Conservation (phyloP, 2,888 invertebrate species). For the Cephus rjabovi region DNA sequence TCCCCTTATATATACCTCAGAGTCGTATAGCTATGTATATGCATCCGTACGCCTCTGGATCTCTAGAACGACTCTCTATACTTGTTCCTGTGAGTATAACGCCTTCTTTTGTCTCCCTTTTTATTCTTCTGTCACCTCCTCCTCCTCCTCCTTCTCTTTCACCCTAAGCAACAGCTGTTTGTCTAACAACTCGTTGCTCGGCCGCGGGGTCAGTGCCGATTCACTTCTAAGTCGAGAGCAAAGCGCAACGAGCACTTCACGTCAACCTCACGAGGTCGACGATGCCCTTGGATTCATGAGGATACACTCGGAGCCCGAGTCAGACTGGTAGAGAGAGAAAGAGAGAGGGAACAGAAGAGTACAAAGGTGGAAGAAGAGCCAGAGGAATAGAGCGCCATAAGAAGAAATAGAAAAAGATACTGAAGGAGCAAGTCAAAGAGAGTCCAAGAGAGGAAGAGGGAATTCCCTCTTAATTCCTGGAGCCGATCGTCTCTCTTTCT, state of each 20-base stretch:
- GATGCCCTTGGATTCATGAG: background rate
- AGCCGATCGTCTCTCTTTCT: background rate
- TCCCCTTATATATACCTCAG: background rate
- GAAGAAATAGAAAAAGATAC: background rate
- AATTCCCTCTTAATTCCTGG: background rate
- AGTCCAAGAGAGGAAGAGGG: background rate
- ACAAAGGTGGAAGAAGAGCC: background rate
- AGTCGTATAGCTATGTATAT: background rate
- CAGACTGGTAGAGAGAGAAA: background rate
- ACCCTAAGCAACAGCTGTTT: constrained; percentile 38
- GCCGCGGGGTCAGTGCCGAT: constrained; percentile 46
- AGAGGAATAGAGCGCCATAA: background rate
- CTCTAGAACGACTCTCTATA: background rate
- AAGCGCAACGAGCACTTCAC: background rate
- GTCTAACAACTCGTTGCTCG: constrained; percentile 50
- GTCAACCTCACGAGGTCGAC: background rate
- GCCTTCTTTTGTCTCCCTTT: background rate
- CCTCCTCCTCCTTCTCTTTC: background rate
- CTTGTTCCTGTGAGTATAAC: background rate
- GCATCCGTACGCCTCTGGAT: background rate
- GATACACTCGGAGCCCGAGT: background rate
- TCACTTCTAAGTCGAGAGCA: constrained; percentile 23
- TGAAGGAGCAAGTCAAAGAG: background rate
- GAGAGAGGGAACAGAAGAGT: background rate
- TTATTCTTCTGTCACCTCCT: background rate